phyloP scores from a whole-genome alignment of 2,888 invertebrate species.

The Drosophila pseudotalamancana region DNA sequence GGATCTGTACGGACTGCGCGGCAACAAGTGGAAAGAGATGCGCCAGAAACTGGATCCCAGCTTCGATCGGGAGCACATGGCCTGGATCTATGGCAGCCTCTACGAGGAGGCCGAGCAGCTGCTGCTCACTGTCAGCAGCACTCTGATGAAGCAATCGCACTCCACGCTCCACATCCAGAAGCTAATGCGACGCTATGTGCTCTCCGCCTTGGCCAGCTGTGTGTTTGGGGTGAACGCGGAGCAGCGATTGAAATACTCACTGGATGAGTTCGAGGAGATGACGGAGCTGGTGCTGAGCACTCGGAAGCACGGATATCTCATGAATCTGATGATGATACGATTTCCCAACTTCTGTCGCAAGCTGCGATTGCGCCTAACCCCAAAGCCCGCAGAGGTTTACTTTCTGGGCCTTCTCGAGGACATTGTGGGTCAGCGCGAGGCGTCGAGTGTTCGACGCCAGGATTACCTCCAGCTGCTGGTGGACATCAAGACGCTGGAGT shows the following conservation, averaged over 20 bases:
- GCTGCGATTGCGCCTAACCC: slow-evolving; percentile 66
- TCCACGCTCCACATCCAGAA: slow-evolving; percentile 69
- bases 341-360: slow-evolving; percentile 73
- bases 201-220: slow-evolving; percentile 71
- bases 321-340: slow-evolving; percentile 68
- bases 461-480: slow-evolving; percentile 87
- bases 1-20: slow-evolving; percentile 83
- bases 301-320: slow-evolving; percentile 64
- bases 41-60: slow-evolving; percentile 83
- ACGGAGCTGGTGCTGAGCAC: slow-evolving; percentile 72
- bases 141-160: slow-evolving; percentile 68
- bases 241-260: slow-evolving; percentile 59
- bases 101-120: slow-evolving; percentile 63
- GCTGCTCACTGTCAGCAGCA: slow-evolving; percentile 53
- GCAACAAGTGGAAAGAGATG: slow-evolving; percentile 83
- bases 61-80: slow-evolving; percentile 81
- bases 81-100: slow-evolving; percentile 71
- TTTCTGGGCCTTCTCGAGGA: slow-evolving; percentile 67
- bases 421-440: slow-evolving; percentile 66
- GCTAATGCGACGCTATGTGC: slow-evolving; percentile 73
- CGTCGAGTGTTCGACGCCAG: slow-evolving; percentile 66
- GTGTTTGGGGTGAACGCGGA: slow-evolving; percentile 72
- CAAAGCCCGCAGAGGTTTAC: slow-evolving; percentile 67
- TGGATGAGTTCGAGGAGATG: slow-evolving; percentile 78
- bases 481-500: slow-evolving; percentile 84